Evolutionary conservation across 2,888 invertebrate species (phyloP).

Genomic region (Hipparchia sbordonii): DNA sequence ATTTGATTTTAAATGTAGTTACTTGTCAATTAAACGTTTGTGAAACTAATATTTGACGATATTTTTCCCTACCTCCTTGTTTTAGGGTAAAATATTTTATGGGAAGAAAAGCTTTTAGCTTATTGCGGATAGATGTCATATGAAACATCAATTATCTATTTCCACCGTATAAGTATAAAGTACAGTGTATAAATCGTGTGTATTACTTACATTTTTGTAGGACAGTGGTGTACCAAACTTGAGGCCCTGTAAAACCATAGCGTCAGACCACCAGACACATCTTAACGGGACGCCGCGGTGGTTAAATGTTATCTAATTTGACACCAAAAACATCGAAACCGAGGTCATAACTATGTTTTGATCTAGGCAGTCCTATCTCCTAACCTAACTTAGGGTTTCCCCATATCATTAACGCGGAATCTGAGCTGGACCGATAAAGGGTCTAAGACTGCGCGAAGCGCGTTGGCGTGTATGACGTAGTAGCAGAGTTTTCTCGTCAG

Average conservation of each 20-base stretch:
- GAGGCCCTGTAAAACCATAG: neutral
- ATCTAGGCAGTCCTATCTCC: neutral
- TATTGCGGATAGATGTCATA: too few relatives aligned
- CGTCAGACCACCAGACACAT: neutral
- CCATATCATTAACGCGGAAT: too few relatives aligned
- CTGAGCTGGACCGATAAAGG: too few relatives aligned
- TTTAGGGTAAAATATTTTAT: neutral
- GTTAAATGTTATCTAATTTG: neutral
- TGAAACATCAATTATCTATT: neutral
- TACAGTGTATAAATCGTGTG: neutral
- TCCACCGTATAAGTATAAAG: neutral
- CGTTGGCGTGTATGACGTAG: too few relatives aligned
- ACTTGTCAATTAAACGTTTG: constrained; percentile 2
- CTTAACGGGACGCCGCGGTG: neutral
- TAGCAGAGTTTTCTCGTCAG: too few relatives aligned
- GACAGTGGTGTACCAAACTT: neutral
- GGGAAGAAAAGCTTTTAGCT: too few relatives aligned
- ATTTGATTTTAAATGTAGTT: neutral
- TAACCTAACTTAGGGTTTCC: too few relatives aligned
- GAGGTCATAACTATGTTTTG: too few relatives aligned
- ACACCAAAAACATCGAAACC: too few relatives aligned
- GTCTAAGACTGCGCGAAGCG: too few relatives aligned
- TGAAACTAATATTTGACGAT: neutral
- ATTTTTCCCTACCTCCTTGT: neutral
- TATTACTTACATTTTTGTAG: neutral